phyloP scores from a whole-genome alignment of 2,113 vertebrate genomes.

The Cynopterus brachyotis region DNA sequence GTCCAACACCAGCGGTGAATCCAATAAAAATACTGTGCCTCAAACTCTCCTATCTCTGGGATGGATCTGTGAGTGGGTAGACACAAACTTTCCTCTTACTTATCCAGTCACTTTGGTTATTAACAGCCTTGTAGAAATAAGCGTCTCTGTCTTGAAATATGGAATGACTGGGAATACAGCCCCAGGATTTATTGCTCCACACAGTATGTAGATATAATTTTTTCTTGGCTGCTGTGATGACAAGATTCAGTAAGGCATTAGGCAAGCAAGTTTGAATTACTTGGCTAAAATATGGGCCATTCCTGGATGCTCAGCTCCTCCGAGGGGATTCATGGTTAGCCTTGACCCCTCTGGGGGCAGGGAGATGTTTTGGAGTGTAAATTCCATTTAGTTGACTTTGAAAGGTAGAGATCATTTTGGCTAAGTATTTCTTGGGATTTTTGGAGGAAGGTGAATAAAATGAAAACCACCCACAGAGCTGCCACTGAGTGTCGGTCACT shows the following conservation, averaged over 20 bases:
- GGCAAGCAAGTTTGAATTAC: slow-evolving; percentile 58
- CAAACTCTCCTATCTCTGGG: neutral
- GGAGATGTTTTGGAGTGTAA: neutral
- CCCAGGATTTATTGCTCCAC: slow-evolving; percentile 59
- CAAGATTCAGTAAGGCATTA: slow-evolving; percentile 74
- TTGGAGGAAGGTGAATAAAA: slow-evolving; percentile 9
- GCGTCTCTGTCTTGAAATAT: slow-evolving; percentile 71
- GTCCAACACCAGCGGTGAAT: neutral
- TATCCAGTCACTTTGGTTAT: slow-evolving; percentile 48
- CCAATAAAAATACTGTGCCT: neutral
- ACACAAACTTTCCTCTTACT: neutral
- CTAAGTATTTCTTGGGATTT: slow-evolving; percentile 8
- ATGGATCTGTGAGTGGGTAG: neutral
- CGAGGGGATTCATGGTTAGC: neutral
- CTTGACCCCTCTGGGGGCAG: neutral
- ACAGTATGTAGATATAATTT: slow-evolving; percentile 63
- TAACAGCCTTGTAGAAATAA: slow-evolving; percentile 66
- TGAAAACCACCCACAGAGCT: neutral
- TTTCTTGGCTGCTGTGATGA: slow-evolving; percentile 62
- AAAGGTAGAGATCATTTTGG: neutral
- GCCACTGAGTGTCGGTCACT: slow-evolving; percentile 15
- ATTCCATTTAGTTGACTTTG: slow-evolving; percentile 7
- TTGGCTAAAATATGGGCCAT: slow-evolving; percentile 60
- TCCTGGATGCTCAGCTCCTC: neutral
- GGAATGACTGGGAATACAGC: slow-evolving; percentile 45